Evolutionary conservation across 2,888 invertebrate species (phyloP), one percentile per base, ranked within the genome.

Genomic region (Ypsolopha sequella): DNA sequence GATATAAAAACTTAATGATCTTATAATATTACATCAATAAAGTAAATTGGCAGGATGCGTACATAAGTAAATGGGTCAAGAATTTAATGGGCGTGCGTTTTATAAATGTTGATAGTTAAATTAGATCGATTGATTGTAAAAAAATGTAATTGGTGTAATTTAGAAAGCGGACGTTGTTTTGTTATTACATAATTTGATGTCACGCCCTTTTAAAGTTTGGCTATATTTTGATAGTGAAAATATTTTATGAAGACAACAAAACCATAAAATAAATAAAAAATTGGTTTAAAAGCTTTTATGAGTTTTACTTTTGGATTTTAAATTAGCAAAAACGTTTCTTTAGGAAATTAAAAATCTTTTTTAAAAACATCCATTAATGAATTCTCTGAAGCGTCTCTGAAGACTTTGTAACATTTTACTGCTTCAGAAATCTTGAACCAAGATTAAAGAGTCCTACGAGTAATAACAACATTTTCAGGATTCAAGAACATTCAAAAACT

Each of bases 31-130:
- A 78, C 76, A 72, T 78, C 80, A 76, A 84, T 82, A 81, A 76
- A 79, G 72, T 76, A 80, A 82, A 85, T 82, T 82, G 82, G 73
- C 81, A 80, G 80, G 82, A 78, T 80, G 73, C 70, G 65, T 67
- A 65, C 64, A 58, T 77, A 76, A 71, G 68, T 73, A 77, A 80
- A 80, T 72, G 69, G 76, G 68, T 77, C 77, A 73, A 70, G 69
- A 69, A 64, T 71, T 70, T 66, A 62, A 65, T 68, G 54, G 53
- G 60, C 62, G 61, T 65, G 61, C 53, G 56, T 59, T 59, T 59
- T 52, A 33, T 38, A 45, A 44, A 43, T 6, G 43, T 50, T 45
- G 33, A 45, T 45, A 33, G 41, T 41, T 41, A 41, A 41, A 41
- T 45, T 47, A 38, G 36, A 47, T 47, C 47, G 47, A 47, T 47